phyloP scores from a whole-genome alignment of 2,888 invertebrate species.

The Hirtodrosophila duncani region DNA sequence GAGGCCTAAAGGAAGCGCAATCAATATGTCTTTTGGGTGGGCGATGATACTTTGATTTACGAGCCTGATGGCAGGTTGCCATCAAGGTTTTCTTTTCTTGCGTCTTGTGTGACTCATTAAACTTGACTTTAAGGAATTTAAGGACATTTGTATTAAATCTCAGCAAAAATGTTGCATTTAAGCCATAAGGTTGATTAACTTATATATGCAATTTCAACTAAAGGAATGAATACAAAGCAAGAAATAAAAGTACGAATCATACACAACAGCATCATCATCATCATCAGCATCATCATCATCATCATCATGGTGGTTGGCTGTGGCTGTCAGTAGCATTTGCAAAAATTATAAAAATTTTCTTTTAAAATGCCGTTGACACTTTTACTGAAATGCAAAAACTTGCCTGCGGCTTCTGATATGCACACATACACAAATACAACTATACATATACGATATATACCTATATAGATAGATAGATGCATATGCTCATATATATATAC shows the following conservation, averaged over 20 bases:
- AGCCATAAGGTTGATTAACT: conserved; percentile 13
- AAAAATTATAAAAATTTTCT: conserved; percentile 42
- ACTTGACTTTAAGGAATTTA: conserved; percentile 34
- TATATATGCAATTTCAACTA: conserved; percentile 1
- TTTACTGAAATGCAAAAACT: conserved; percentile 36
- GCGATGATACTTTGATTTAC: conserved; percentile 41
- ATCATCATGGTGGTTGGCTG: conserved; percentile 7
- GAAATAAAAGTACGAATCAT: background rate
- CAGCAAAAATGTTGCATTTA: background rate
- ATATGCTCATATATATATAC: background rate
- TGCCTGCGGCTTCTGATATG: conserved; percentile 35
- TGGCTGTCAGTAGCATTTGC: conserved; percentile 47
- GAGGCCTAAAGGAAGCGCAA: conserved; percentile 40
- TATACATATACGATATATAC: background rate
- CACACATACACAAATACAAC: conserved; percentile 20
- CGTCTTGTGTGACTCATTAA: conserved; percentile 35
- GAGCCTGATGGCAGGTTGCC: conserved; percentile 45
- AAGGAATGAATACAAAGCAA: conserved; percentile 2
- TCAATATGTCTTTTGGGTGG: conserved; percentile 31
- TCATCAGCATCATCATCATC: background rate
- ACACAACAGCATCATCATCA: background rate
- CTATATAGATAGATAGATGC: background rate
- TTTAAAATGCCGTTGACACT: conserved; percentile 45
- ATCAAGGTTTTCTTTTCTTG: conserved; percentile 30
- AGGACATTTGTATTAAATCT: background rate